A percentile compares a stretch with the other conserved stretches of the same genome.
Evolutionary conservation across 2,113 vertebrate species (phyloP).

Genomic region (Rhipidura dahli): DNA sequence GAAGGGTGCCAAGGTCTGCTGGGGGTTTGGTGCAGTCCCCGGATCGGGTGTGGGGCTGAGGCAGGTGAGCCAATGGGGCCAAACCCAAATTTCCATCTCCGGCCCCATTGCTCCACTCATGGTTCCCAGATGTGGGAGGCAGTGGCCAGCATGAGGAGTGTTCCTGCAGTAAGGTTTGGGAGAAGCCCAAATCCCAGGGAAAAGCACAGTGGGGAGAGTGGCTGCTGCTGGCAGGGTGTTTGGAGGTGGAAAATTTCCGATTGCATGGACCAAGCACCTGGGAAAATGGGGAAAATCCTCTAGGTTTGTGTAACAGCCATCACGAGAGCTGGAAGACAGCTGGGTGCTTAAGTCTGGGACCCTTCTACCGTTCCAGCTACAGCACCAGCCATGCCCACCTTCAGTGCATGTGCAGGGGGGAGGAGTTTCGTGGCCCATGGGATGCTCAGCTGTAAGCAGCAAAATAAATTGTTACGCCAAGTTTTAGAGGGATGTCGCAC

Average conservation of each 20-base stretch:
- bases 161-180: neutral
- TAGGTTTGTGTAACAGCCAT: too few species aligned
- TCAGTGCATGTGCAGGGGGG: accelerated
- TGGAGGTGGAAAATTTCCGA: accelerated
- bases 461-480: neutral
- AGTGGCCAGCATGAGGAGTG: neutral
- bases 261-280: neutral
- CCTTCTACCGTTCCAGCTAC: neutral
- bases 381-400: neutral
- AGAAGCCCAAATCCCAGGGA: neutral
- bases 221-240: neutral
- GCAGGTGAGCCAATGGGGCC: neutral
- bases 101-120: neutral
- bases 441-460: neutral
- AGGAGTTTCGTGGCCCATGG: neutral
- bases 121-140: neutral
- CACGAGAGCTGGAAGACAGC: neutral
- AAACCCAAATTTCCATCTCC: neutral
- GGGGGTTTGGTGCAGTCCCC: neutral
- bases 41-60: neutral
- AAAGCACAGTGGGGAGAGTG: neutral
- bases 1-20: neutral
- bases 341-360: neutral
- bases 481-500: neutral
- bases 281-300: neutral